Evolutionary conservation across 1,140 invertebrate species (phyloP).

Genomic region (Ceratina calcarata): DNA sequence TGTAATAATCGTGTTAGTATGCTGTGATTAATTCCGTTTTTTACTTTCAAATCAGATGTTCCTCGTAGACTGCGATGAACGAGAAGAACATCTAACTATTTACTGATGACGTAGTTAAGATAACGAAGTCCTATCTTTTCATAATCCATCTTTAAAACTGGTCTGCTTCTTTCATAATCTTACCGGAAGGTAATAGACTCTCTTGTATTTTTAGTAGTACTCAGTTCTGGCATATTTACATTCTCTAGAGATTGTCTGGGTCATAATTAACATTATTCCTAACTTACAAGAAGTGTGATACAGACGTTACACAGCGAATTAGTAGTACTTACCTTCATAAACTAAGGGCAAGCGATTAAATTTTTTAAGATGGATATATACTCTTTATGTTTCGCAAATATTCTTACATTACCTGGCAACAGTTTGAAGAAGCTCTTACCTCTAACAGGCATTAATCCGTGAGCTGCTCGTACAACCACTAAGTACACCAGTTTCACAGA

Average conservation of each 20-base stretch:
- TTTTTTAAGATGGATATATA: not conserved
- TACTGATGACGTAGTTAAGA: not conserved
- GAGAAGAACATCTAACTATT: conserved; percentile 12
- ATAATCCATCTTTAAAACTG: not conserved
- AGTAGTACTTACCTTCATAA: not conserved
- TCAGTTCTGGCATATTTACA: not conserved
- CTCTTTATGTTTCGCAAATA: not conserved
- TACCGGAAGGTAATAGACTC: not conserved
- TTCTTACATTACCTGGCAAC: not conserved
- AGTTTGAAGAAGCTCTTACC: not conserved
- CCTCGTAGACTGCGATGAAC: not conserved
- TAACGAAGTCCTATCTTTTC: conserved; percentile 29
- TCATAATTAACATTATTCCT: not conserved
- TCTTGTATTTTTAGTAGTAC: not conserved
- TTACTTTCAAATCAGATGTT: not conserved
- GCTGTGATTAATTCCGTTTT: conserved; percentile 30
- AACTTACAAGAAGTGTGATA: not conserved
- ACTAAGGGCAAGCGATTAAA: too few species aligned
- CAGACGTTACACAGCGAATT: not conserved
- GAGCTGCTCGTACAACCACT: not conserved
- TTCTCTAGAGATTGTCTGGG: not conserved
- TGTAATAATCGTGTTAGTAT: conserved; percentile 14
- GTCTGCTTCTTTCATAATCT: not conserved
- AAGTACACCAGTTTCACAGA: not conserved
- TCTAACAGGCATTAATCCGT: not conserved